Percentiles rank a stretch among this genome's conserved stretches.
Conservation (phyloP, 2,113 vertebrate genomes). For the Thermophis baileyi region DNA sequence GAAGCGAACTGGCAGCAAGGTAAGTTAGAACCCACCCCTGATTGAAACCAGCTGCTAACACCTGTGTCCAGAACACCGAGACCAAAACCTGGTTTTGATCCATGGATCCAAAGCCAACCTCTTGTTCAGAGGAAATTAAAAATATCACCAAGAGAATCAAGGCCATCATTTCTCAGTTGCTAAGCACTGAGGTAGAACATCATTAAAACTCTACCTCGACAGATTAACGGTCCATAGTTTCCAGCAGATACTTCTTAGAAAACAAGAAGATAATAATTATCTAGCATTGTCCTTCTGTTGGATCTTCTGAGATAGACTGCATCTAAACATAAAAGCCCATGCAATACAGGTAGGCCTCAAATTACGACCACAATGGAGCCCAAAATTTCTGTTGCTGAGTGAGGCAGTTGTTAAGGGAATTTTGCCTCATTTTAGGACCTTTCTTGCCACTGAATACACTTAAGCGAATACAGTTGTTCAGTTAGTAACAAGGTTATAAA, state of each 20-base stretch:
- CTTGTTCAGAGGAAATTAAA: background rate
- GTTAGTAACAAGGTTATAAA: too few species aligned
- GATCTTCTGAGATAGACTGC: background rate
- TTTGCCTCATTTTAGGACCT: too few species aligned
- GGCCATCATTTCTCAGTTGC: background rate
- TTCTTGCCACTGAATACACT: too few species aligned
- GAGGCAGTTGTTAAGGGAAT: too few species aligned
- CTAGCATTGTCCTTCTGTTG: background rate
- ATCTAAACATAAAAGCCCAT: background rate
- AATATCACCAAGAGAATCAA: background rate
- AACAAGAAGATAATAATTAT: background rate
- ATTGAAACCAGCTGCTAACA: slow-evolving; percentile 7
- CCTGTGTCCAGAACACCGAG: background rate
- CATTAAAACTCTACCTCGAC: background rate
- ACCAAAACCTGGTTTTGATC: background rate
- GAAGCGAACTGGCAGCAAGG: too few species aligned
- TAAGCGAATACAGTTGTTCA: too few species aligned
- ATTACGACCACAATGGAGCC: too few species aligned
- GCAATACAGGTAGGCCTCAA: too few species aligned
- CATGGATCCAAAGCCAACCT: background rate
- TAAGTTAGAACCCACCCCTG: too few species aligned
- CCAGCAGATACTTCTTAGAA: too few species aligned
- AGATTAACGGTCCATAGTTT: background rate
- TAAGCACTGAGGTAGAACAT: background rate
- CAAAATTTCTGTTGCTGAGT: too few species aligned